Conservation (phyloP, 2,888 invertebrate genomes). For the Mesodorylaimus sp. region DNA sequence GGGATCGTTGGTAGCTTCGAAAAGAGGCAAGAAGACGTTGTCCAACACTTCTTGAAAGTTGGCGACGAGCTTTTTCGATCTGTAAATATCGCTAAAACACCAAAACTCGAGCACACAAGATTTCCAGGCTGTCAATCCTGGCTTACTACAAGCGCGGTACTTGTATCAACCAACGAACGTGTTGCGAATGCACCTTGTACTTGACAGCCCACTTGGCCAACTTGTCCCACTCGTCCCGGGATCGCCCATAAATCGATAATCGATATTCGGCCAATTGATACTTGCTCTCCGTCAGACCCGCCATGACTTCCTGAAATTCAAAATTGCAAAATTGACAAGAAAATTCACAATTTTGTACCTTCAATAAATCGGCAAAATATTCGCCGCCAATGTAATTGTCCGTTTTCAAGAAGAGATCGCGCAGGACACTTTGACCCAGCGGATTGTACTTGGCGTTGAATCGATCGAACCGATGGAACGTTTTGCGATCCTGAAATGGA, state of each 20-base stretch:
- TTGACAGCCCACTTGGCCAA: slow-evolving; percentile 86
- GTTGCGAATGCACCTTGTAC: slow-evolving; percentile 80
- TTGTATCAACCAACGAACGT: slow-evolving; percentile 91
- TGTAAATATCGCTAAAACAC: slow-evolving; percentile 83
- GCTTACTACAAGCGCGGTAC: slow-evolving; percentile 86
- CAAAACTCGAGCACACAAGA: slow-evolving; percentile 1
- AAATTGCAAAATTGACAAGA: not conserved
- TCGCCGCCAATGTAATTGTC: slow-evolving; percentile 88
- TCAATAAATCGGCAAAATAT: slow-evolving; percentile 91
- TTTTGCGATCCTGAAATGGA: slow-evolving; percentile 49
- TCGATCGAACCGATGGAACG: slow-evolving; percentile 96
- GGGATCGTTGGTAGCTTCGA: slow-evolving; percentile 87
- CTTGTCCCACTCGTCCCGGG: slow-evolving; percentile 80
- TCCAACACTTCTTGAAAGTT: slow-evolving; percentile 88
- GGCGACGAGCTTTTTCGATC: slow-evolving; percentile 71
- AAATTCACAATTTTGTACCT: slow-evolving; percentile 33
- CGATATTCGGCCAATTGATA: slow-evolving; percentile 93
- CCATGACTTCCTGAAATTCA: slow-evolving; percentile 58
- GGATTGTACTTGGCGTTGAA: slow-evolving; percentile 99
- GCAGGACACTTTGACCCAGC: slow-evolving; percentile 71
- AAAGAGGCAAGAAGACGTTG: slow-evolving; percentile 83
- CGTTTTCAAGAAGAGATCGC: slow-evolving; percentile 96
- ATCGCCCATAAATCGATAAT: slow-evolving; percentile 88
- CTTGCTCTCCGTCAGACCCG: slow-evolving; percentile 90
- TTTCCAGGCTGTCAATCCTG: too few species aligned